A percentile compares a stretch with the other conserved stretches of the same genome.
phyloP scores from a whole-genome alignment of 2,113 vertebrate genomes.

The Pangasianodon hypophthalmus region DNA sequence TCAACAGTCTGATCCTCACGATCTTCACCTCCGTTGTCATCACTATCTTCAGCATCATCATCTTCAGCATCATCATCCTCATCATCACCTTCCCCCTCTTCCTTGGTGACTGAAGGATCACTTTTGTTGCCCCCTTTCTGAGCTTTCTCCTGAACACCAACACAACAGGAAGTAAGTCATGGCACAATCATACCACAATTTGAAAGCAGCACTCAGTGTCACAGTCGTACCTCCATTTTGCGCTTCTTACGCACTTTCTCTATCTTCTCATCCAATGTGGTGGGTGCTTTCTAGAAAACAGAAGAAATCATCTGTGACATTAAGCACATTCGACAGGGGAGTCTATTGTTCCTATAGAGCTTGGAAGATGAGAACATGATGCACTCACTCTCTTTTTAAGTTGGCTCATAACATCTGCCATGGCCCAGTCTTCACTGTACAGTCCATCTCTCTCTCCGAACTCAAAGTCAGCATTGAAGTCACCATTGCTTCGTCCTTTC shows the following conservation, averaged over 20 bases:
- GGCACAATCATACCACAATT: neutral
- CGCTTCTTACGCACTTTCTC: conserved; percentile 89
- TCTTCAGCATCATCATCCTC: conserved; percentile 16
- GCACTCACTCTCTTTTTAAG: conserved; percentile 84
- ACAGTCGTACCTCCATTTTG: conserved; percentile 77
- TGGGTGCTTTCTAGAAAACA: conserved; percentile 77
- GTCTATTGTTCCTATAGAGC: neutral
- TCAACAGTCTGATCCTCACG: conserved; percentile 53
- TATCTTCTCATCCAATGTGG: conserved; percentile 95
- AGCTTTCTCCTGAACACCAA: conserved; percentile 76
- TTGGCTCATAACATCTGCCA: conserved; percentile 84
- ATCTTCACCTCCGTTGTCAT: conserved; percentile 61
- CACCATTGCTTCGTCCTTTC: conserved; percentile 21
- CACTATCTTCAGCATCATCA: conserved; percentile 53
- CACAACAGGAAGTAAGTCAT: neutral
- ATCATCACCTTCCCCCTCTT: neutral
- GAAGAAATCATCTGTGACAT: neutral
- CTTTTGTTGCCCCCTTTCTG: conserved; percentile 52
- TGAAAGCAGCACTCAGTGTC: neutral
- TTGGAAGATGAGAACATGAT: neutral
- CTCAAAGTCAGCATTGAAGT: conserved; percentile 81
- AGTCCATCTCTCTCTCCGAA: conserved; percentile 82
- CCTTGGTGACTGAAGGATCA: conserved; percentile 37
- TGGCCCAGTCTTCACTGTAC: conserved; percentile 77
- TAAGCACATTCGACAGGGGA: neutral